Evolutionary conservation across 2,888 invertebrate genomes (phyloP).

Genomic region (Ophioninae sp.): DNA sequence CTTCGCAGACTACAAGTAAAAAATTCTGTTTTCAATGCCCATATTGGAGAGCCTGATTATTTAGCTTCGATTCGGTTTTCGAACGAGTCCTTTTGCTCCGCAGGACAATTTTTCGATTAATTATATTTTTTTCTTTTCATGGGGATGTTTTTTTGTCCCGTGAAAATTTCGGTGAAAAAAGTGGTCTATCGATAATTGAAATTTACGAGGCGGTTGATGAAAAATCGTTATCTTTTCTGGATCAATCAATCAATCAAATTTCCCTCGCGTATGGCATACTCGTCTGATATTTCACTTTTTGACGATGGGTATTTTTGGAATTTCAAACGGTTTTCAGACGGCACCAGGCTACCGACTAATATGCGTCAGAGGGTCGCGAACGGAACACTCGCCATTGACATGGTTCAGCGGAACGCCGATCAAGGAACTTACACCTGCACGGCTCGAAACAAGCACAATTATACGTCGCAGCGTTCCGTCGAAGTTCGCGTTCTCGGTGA

Average conservation of each 20-base stretch:
- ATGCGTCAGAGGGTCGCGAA: slow-evolving; percentile 83
- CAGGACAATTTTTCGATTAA: too few species aligned
- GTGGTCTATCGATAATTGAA: not conserved
- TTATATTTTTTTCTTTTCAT: too few species aligned
- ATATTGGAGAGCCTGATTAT: too few species aligned
- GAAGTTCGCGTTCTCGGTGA: slow-evolving; percentile 81
- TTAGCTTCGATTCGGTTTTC: too few species aligned
- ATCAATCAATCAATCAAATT: not conserved
- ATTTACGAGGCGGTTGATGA: not conserved
- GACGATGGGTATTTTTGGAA: not conserved
- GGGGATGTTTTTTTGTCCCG: too few species aligned
- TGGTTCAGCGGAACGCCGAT: slow-evolving; percentile 82
- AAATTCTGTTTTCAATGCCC: too few species aligned
- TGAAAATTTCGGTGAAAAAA: not conserved
- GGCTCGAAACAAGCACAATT: slow-evolving; percentile 82
- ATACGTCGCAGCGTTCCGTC: slow-evolving; percentile 79
- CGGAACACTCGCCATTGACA: slow-evolving; percentile 82
- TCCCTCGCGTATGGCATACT: too few species aligned
- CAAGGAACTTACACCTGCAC: slow-evolving; percentile 83
- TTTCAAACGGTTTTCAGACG: slow-evolving; percentile 76
- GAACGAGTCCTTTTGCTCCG: too few species aligned
- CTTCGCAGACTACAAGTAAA: not conserved
- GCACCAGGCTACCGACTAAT: slow-evolving; percentile 82
- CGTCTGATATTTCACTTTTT: not conserved
- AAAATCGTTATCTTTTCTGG: not conserved